Percentiles rank a stretch among this genome's conserved stretches.
Conservation (phyloP, 92 coral and sea anemone species). For the Muricea muricata region DNA sequence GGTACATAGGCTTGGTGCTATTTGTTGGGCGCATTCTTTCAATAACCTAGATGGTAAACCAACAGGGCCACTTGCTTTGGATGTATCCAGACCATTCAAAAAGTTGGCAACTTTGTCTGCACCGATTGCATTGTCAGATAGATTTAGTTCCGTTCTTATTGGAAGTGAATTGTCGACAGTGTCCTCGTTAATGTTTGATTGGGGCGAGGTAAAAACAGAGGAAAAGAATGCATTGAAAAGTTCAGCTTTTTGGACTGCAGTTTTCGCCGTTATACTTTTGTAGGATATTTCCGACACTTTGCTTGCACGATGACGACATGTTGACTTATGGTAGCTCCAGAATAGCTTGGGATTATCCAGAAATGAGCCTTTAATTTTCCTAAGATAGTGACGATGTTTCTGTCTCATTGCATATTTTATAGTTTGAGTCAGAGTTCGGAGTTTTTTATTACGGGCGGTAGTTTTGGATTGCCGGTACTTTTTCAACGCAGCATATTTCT, state of each 20-base stretch:
- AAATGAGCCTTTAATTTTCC: slow-evolving; percentile 63
- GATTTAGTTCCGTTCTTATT: too few species aligned
- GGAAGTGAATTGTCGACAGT: too few species aligned
- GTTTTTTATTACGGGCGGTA: slow-evolving; percentile 51
- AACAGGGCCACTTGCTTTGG: too few species aligned
- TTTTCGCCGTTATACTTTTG: too few species aligned
- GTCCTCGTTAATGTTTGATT: background rate
- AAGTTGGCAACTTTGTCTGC: too few species aligned
- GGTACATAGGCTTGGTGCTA: too few species aligned
- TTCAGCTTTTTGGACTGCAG: background rate
- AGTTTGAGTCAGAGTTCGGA: slow-evolving; percentile 44
- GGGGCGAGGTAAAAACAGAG: background rate
- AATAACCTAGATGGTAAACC: too few species aligned
- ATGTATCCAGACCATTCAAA: too few species aligned
- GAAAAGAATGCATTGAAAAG: background rate
- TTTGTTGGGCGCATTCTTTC: too few species aligned
- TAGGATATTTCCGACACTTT: background rate
- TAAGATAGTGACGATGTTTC: slow-evolving; percentile 62
- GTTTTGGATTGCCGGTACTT: slow-evolving; percentile 50
- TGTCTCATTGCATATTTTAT: background rate
- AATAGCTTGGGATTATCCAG: slow-evolving; percentile 34
- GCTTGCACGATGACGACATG: background rate
- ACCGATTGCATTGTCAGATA: too few species aligned
- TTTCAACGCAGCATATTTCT: slow-evolving; percentile 59
- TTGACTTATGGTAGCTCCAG: background rate